Percentiles rank a stretch among this genome's conserved stretches.
Evolutionary conservation across 2,888 invertebrate species (phyloP).

Genomic region (Amphipoea oculea): DNA sequence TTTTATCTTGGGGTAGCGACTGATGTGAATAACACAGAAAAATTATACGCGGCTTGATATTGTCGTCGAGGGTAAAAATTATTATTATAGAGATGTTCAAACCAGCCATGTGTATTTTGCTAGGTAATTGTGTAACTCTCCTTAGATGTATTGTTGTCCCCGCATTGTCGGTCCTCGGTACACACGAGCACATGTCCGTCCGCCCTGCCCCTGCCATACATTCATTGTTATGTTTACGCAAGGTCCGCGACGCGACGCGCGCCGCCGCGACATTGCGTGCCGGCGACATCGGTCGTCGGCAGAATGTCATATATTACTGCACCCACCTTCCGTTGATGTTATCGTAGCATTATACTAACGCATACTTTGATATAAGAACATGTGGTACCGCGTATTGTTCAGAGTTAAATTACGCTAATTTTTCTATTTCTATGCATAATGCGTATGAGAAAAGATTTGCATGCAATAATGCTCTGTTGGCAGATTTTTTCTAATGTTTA

Average conservation of each 20-base stretch:
- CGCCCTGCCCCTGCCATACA: conserved; percentile 68
- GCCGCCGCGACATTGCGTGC: conserved; percentile 71
- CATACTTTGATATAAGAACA: conserved; percentile 42
- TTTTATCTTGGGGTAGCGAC: neutral
- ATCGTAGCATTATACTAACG: conserved; percentile 63
- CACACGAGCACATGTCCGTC: conserved; percentile 59
- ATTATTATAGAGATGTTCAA: conserved; percentile 28
- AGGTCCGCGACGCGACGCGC: conserved; percentile 67
- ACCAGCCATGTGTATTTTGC: conserved; percentile 26
- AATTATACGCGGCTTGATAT: conserved; percentile 14
- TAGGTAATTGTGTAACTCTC: conserved; percentile 34
- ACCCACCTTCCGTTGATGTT: conserved; percentile 73
- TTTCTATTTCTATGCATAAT: conserved; percentile 49
- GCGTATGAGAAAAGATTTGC: conserved; percentile 38
- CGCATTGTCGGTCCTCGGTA: conserved; percentile 62
- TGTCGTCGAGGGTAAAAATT: conserved; percentile 11
- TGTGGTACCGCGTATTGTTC: conserved; percentile 51
- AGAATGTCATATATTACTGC: conserved; percentile 72
- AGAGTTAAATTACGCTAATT: conserved; percentile 44
- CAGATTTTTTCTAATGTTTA: conserved; percentile 43
- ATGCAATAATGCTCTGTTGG: conserved; percentile 31
- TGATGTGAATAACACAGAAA: neutral
- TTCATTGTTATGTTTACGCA: conserved; percentile 74
- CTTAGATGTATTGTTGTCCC: conserved; percentile 55
- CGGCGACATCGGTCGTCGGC: conserved; percentile 62